Percentiles rank a stretch among this genome's conserved stretches.
These are phyloP conservation scores for Aplodontia rufa DNA, from an alignment of 2,113 vertebrate genomes.

Conservation along the genomic window DNA sequence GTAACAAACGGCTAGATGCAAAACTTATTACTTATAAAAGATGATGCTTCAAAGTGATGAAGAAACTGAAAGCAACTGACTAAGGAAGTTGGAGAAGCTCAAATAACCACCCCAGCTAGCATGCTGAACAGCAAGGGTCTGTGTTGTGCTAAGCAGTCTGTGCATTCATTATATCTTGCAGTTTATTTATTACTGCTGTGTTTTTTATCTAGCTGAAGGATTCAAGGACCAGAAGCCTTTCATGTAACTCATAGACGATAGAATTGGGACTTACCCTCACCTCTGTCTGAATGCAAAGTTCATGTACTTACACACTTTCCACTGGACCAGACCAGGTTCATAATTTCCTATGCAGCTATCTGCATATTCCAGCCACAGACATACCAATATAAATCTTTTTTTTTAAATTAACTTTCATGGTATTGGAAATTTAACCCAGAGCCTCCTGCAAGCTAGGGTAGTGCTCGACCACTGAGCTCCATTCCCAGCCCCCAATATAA, in stretches of 20 bases:
- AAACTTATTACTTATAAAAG: background rate
- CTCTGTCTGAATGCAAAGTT: background rate
- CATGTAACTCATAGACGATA: conserved; percentile 8
- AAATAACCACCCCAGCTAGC: background rate
- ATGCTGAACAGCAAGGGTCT: too few species aligned
- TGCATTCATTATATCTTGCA: background rate
- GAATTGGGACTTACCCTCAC: background rate
- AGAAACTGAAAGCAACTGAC: too few species aligned
- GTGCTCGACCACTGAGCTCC: too few species aligned
- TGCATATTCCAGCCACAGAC: background rate
- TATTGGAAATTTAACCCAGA: too few species aligned
- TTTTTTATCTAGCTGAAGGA: background rate
- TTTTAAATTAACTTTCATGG: too few species aligned
- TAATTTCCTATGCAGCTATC: background rate
- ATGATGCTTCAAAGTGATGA: background rate
- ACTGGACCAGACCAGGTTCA: background rate
- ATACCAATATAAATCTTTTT: conserved; percentile 56
- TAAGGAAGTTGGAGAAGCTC: background rate
- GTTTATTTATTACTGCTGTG: background rate
- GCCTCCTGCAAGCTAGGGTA: too few species aligned
- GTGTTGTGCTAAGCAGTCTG: background rate
- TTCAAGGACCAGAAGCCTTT: background rate
- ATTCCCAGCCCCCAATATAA: background rate
- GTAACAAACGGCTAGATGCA: background rate
- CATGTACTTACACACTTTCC: background rate